Percentiles rank a stretch among this genome's conserved stretches.
phyloP scores from a whole-genome alignment of 2,797 vertebrate species.

The Epinephelus malabaricus region DNA sequence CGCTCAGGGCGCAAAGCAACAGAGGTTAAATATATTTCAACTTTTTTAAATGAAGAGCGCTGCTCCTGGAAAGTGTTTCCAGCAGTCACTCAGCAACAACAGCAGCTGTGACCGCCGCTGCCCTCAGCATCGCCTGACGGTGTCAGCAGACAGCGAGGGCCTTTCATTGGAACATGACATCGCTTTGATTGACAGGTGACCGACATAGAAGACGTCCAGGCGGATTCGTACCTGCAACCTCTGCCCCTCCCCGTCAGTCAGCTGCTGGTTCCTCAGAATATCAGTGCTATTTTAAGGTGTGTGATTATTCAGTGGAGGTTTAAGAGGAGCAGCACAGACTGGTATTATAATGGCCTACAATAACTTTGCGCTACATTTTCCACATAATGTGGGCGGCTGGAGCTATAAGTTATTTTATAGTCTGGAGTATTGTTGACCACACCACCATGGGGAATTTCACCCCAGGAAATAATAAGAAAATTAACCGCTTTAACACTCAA shows the following conservation, averaged over 20 bases:
- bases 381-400: not conserved
- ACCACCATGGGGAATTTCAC: too few relatives aligned
- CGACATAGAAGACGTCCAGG: conserved; percentile 10
- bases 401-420: too few relatives aligned
- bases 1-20: conserved; percentile 19
- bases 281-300: conserved; percentile 4
- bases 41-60: conserved; percentile 40
- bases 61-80: conserved; percentile 49
- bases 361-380: not conserved
- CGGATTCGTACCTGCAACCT: conserved; percentile 52
- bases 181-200: conserved; percentile 53
- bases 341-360: not conserved
- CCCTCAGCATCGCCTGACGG: not conserved
- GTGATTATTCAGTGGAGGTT: conserved; percentile 15
- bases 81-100: conserved; percentile 19
- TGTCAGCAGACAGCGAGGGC: not conserved
- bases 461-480: too few relatives aligned
- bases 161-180: conserved; percentile 1
- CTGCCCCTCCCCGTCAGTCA: conserved; percentile 38
- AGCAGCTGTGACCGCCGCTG: not conserved
- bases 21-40: conserved; percentile 59
- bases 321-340: conserved; percentile 18
- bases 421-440: too few relatives aligned
- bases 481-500: too few relatives aligned
- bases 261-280: conserved; percentile 1